Conservation (phyloP, 2,113 vertebrate species). For the Choloepus hoffmanni region DNA sequence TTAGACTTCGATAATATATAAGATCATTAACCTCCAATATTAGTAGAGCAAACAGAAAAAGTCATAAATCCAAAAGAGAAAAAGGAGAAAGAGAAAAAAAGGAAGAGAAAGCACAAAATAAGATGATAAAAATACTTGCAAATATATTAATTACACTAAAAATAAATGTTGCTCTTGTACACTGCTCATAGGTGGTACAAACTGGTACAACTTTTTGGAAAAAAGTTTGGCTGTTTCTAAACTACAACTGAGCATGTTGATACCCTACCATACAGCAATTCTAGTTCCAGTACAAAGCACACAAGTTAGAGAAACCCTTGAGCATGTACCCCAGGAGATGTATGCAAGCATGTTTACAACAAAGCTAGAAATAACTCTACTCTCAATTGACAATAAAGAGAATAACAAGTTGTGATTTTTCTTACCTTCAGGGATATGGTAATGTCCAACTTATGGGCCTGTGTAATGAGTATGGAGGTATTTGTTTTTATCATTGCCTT, state of each 20-base stretch:
- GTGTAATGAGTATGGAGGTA: background rate
- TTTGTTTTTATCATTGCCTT: background rate
- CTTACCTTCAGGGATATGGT: background rate
- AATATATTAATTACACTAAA: background rate
- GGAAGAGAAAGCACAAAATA: background rate
- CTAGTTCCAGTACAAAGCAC: background rate
- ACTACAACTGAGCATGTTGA: background rate
- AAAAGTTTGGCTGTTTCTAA: background rate
- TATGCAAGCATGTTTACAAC: background rate
- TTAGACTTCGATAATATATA: background rate
- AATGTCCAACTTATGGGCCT: background rate
- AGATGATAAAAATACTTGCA: background rate
- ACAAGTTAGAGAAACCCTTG: background rate
- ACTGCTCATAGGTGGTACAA: background rate
- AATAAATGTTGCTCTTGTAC: background rate
- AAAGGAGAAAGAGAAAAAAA: background rate
- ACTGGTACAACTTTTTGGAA: background rate
- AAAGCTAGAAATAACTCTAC: background rate
- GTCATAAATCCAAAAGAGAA: background rate
- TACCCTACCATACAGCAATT: background rate
- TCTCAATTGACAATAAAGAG: background rate
- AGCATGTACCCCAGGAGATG: background rate
- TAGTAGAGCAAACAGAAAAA: conserved; percentile 1
- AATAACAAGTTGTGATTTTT: background rate
- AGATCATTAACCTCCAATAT: background rate